phyloP scores from a whole-genome alignment of 2,113 vertebrate species.

The Perca fluviatilis region DNA sequence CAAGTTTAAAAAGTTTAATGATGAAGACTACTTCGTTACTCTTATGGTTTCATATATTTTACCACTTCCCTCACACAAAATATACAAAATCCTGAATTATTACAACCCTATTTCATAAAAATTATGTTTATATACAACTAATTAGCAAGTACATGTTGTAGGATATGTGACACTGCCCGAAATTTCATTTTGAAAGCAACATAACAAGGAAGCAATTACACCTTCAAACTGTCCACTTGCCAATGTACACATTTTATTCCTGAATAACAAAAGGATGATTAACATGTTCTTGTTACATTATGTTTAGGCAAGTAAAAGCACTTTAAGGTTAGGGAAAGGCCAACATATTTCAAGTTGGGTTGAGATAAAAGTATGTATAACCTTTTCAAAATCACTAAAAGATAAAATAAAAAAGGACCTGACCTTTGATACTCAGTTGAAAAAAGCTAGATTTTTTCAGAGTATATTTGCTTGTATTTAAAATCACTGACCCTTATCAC shows the following conservation, averaged over 20 bases:
- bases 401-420: too few relatives aligned
- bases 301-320: not conserved
- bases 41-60: not conserved
- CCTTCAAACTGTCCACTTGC: not conserved
- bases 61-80: not conserved
- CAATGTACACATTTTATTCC: not conserved
- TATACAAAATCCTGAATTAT: not conserved
- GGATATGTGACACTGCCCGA: not conserved
- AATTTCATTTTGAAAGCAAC: conserved; percentile 8
- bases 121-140: not conserved
- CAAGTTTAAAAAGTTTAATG: not conserved
- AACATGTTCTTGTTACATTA: not conserved
- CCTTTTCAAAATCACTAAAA: too few relatives aligned
- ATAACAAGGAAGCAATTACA: not conserved
- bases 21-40: not conserved
- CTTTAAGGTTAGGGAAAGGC: not conserved
- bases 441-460: too few relatives aligned
- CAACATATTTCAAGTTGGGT: too few relatives aligned
- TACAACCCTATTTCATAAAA: not conserved
- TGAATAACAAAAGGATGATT: not conserved
- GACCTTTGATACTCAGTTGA: too few relatives aligned
- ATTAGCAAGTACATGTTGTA: not conserved
- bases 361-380: too few relatives aligned
- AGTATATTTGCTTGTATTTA: too few relatives aligned
- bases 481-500: too few relatives aligned